Conservation (phyloP, 2,797 vertebrate species). For the Ceryle rudis region DNA sequence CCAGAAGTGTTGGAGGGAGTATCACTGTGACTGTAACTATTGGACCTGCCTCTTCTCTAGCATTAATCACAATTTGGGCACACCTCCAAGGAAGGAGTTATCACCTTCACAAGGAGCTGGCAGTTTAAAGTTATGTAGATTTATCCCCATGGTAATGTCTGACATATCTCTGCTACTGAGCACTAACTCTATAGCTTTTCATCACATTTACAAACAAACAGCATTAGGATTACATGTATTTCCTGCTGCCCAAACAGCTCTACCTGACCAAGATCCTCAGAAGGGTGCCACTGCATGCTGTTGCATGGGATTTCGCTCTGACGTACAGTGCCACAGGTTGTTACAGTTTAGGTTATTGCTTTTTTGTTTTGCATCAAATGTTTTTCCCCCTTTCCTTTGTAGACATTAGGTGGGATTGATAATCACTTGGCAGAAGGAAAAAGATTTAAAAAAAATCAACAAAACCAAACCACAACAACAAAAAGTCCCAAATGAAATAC, state of each 20-base stretch:
- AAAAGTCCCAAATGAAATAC: fast-evolving
- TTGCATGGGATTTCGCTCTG: neutral
- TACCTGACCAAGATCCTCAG: neutral
- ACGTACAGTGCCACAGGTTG: neutral
- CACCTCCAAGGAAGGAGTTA: too few relatives aligned
- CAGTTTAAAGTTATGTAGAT: neutral
- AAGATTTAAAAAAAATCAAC: neutral
- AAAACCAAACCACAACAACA: neutral
- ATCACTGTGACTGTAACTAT: fast-evolving
- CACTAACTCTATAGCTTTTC: neutral
- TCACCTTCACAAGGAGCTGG: neutral
- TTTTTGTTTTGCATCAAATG: neutral
- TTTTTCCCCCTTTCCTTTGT: neutral
- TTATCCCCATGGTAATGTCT: fast-evolving
- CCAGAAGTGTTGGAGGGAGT: neutral
- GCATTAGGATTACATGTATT: neutral
- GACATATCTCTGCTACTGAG: neutral
- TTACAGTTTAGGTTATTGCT: neutral
- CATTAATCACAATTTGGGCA: neutral
- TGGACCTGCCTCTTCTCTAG: neutral
- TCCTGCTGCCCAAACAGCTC: neutral
- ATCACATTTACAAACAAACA: neutral
- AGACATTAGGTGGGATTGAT: neutral
- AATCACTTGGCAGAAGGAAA: neutral
- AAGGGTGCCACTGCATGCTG: neutral